A percentile compares a stretch with the other conserved stretches of the same genome.
Conservation (phyloP, 2,113 vertebrate species). For the Ranitomeya imitator region DNA sequence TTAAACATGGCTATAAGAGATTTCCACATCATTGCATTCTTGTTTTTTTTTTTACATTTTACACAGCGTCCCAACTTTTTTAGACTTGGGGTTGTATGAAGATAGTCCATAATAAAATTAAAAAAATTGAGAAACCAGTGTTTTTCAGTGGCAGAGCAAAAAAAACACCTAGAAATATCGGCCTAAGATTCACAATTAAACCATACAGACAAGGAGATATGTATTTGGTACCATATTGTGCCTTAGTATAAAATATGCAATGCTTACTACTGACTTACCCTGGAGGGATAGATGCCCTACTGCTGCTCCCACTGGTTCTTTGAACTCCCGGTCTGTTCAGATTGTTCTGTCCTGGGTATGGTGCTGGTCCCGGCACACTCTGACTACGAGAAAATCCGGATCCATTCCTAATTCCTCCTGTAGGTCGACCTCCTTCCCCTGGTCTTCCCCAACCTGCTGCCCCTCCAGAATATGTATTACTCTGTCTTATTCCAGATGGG, state of each 20-base stretch:
- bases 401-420: constrained; percentile 61
- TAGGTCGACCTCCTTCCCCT: constrained; percentile 75
- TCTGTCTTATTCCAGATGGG: constrained; percentile 77
- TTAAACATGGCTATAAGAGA: too few relatives aligned
- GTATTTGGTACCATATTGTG: background rate
- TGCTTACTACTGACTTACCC: constrained; percentile 76
- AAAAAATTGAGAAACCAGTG: too few relatives aligned
- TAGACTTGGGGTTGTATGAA: too few relatives aligned
- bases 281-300: constrained; percentile 82
- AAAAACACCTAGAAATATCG: background rate
- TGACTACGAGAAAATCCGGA: constrained; percentile 72
- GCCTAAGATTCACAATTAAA: background rate
- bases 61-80: too few relatives aligned
- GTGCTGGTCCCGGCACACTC: constrained; percentile 63
- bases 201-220: background rate
- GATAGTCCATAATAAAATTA: too few relatives aligned
- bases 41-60: too few relatives aligned
- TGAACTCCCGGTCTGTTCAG: constrained; percentile 90
- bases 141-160: too few relatives aligned
- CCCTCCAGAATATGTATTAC: constrained; percentile 85
- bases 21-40: too few relatives aligned
- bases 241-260: background rate
- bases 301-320: constrained; percentile 74
- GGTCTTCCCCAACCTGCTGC: constrained; percentile 69
- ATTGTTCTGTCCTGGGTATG: constrained; percentile 88